Percentiles rank a stretch among this genome's conserved stretches.
Evolutionary conservation across 2,888 invertebrate genomes (phyloP).

Genomic region (Dorcus hopei): DNA sequence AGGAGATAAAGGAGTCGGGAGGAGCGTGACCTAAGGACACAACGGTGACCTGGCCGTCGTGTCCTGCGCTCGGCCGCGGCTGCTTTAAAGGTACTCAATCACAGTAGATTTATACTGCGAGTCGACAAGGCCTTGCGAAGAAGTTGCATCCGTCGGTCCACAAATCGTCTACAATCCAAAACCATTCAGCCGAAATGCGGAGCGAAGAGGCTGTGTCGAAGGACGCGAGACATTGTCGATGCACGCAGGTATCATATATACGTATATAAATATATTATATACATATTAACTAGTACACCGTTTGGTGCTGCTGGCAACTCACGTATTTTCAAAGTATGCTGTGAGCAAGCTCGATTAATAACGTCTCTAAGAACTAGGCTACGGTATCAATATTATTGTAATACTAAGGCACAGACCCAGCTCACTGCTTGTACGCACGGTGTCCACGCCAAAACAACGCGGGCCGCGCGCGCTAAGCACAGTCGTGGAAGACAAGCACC

Average conservation of each 20-base stretch:
- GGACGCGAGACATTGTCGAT: constrained; percentile 9
- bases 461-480: constrained; percentile 38
- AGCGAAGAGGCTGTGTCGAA: constrained; percentile 12
- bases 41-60: constrained; percentile 36
- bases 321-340: constrained; percentile 29
- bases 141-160: neutral
- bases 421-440: constrained; percentile 47
- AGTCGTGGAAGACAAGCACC: constrained; percentile 50
- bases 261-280: constrained; percentile 40
- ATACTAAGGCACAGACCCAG: constrained; percentile 54
- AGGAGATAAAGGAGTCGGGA: constrained; percentile 39
- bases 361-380: constrained; percentile 41
- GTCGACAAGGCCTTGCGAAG: neutral
- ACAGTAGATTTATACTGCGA: constrained; percentile 38
- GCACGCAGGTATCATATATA: constrained; percentile 24
- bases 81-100: constrained; percentile 46
- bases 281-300: constrained; percentile 25
- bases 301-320: constrained; percentile 18
- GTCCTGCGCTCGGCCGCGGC: constrained; percentile 35
- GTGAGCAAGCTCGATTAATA: constrained; percentile 48
- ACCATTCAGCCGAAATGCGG: neutral
- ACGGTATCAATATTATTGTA: constrained; percentile 51
- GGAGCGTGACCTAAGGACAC: constrained; percentile 41
- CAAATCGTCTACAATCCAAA: neutral
- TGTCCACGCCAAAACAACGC: constrained; percentile 12